Conservation (phyloP, 2,888 invertebrate species). For the Lycia hirtaria region DNA sequence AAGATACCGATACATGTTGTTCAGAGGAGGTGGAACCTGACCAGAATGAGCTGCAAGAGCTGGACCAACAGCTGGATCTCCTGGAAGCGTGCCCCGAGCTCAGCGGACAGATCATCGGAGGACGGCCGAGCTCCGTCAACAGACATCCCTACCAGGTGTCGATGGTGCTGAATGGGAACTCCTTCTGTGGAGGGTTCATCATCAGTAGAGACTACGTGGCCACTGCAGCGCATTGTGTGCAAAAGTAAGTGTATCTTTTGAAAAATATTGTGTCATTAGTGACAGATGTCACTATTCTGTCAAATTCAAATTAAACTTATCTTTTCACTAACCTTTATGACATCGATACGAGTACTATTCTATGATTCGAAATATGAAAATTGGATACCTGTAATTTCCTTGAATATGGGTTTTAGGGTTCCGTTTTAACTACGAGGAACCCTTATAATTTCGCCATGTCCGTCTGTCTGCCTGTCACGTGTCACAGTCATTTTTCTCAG, state of each 20-base stretch:
- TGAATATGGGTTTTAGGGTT: too few relatives aligned
- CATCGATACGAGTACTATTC: too few relatives aligned
- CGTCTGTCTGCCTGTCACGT: too few relatives aligned
- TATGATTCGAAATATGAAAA: too few relatives aligned
- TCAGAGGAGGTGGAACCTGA: conserved; percentile 46
- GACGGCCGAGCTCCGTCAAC: conserved; percentile 69
- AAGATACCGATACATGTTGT: conserved; percentile 64
- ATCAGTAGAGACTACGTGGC: conserved; percentile 71
- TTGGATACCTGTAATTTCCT: too few relatives aligned
- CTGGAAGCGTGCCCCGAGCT: conserved; percentile 74
- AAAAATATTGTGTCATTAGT: too few relatives aligned
- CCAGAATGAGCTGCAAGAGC: conserved; percentile 40
- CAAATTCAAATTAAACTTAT: too few relatives aligned
- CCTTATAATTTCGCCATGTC: too few relatives aligned
- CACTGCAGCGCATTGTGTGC: conserved; percentile 80
- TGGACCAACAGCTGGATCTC: conserved; percentile 61
- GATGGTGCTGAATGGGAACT: conserved; percentile 77
- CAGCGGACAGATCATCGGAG: conserved; percentile 79
- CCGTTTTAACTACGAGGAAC: too few relatives aligned
- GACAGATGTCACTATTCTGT: too few relatives aligned
- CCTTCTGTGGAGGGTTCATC: conserved; percentile 81
- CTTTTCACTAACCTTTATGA: too few relatives aligned
- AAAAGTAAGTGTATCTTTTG: conserved; percentile 79
- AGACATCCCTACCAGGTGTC: conserved; percentile 78
- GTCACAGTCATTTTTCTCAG: too few relatives aligned